Evolutionary conservation across 2,888 invertebrate species (phyloP).

Genomic region (Agapostemon virescens): DNA sequence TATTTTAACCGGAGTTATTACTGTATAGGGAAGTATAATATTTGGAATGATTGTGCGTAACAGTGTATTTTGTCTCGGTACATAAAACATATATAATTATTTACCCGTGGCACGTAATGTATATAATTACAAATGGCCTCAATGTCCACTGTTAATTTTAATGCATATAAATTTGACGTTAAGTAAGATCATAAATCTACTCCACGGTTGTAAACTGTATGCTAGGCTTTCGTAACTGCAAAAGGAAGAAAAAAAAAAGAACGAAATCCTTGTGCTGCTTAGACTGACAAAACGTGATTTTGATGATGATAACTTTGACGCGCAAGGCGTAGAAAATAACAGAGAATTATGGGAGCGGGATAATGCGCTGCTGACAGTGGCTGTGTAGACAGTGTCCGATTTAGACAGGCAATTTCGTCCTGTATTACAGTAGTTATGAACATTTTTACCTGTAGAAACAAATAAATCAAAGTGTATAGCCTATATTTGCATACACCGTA

Average conservation of each 20-base stretch:
- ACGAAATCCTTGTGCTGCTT: conserved; percentile 11
- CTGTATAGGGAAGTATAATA: background rate
- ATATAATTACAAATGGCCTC: background rate
- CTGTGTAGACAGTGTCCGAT: background rate
- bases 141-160: background rate
- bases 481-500: background rate
- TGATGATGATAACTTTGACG: conserved; percentile 8
- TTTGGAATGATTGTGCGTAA: background rate
- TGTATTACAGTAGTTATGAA: background rate
- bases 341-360: conserved; percentile 20
- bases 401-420: background rate
- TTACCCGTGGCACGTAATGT: too few relatives aligned
- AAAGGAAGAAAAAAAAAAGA: background rate
- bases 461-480: background rate
- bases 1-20: background rate
- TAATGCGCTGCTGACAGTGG: background rate
- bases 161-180: background rate
- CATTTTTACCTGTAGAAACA: background rate
- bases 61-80: background rate
- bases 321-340: conserved; percentile 22
- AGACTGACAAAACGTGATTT: conserved; percentile 7
- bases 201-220: background rate
- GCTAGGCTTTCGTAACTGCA: background rate
- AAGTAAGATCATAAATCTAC: background rate
- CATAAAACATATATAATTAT: too few relatives aligned